phyloP scores from a whole-genome alignment of 2,797 vertebrate species.

The Eulemur mongoz region DNA sequence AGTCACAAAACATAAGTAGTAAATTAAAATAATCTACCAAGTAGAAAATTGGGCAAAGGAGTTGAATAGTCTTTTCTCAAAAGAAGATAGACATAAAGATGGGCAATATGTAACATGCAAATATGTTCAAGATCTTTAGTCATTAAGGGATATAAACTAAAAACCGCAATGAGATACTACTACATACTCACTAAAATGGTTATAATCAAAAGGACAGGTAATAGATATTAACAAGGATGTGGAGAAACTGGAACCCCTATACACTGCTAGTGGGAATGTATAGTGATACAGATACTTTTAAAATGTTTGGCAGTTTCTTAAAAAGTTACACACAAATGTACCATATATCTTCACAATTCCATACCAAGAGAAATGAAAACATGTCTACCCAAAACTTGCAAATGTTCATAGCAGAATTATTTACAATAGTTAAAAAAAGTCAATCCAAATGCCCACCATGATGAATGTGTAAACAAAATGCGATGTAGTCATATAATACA shows the following conservation, averaged over 20 bases:
- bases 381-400: neutral
- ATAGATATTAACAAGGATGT: neutral
- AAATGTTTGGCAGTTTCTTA: neutral
- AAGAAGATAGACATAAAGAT: neutral
- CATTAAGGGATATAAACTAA: neutral
- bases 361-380: conserved; percentile 42
- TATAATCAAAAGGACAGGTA: neutral
- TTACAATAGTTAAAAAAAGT: neutral
- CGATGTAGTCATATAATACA: neutral
- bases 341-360: neutral
- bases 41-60: neutral
- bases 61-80: neutral
- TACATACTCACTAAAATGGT: neutral
- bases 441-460: neutral
- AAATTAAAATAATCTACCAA: neutral
- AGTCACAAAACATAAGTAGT: neutral
- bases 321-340: neutral
- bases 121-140: neutral
- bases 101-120: neutral
- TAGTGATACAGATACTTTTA: neutral
- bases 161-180: neutral
- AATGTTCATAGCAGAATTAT: neutral
- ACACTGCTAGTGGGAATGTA: neutral
- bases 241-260: neutral
- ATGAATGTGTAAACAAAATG: neutral